These are phyloP conservation scores for Kobus ellipsiprymnus DNA, from an alignment of 2,113 vertebrate species.

Conservation along the genomic window DNA sequence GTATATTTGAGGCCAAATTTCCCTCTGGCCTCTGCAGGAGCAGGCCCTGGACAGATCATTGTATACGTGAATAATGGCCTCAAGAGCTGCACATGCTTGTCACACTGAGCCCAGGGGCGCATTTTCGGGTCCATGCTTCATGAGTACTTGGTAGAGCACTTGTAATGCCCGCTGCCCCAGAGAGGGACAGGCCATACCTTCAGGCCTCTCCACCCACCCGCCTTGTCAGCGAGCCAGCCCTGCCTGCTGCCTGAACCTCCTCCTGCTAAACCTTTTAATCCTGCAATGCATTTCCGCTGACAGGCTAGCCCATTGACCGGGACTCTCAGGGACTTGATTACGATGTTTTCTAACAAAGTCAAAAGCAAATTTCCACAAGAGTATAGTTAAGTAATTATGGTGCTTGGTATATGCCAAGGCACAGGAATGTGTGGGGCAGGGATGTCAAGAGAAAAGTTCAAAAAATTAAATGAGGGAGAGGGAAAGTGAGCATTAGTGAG, in stretches of 20 bases:
- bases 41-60: neutral
- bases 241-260: neutral
- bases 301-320: constrained; percentile 11
- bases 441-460: constrained; percentile 77
- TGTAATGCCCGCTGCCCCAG: fast-evolving
- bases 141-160: neutral
- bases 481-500: constrained; percentile 56
- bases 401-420: constrained; percentile 63
- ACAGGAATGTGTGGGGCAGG: constrained; percentile 70
- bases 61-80: fast-evolving
- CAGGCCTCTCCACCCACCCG: neutral
- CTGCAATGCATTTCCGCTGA: constrained; percentile 39
- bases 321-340: constrained; percentile 52
- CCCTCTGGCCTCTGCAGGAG: neutral
- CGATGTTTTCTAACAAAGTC: constrained; percentile 70
- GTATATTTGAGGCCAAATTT: neutral
- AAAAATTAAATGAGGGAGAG: constrained; percentile 72
- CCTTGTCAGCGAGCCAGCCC: neutral
- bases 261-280: constrained; percentile 41
- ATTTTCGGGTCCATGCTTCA: neutral
- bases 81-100: neutral
- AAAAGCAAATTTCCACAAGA: constrained; percentile 71
- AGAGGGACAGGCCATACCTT: neutral
- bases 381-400: constrained; percentile 76
- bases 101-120: neutral